Percentiles rank a stretch among this genome's conserved stretches.
Conservation (phyloP, 2,113 vertebrate species). For the Lasiurus borealis region DNA sequence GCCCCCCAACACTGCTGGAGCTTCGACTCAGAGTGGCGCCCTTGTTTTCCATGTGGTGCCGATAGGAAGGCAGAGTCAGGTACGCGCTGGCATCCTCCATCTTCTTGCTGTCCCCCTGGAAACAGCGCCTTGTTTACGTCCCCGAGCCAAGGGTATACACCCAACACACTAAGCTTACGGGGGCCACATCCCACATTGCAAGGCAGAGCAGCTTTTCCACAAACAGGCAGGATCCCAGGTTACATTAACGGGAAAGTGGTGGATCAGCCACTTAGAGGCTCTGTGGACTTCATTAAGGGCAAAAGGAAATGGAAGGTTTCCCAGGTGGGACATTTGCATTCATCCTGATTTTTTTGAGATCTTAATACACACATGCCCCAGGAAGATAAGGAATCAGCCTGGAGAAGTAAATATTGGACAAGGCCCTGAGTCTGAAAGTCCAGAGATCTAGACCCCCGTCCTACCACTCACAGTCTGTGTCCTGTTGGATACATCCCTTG, state of each 20-base stretch:
- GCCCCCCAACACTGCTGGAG: slow-evolving; percentile 90
- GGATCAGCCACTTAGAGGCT: background rate
- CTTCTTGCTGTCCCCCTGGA: slow-evolving; percentile 97
- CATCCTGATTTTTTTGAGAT: background rate
- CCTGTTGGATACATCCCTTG: background rate
- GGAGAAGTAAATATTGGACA: background rate
- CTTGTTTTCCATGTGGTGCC: slow-evolving; percentile 90
- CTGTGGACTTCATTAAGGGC: background rate
- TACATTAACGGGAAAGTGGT: background rate
- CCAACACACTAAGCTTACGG: background rate
- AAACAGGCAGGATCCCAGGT: background rate
- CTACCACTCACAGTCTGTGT: background rate
- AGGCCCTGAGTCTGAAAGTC: background rate
- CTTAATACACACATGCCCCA: background rate
- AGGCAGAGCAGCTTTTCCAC: background rate
- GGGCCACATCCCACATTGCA: background rate
- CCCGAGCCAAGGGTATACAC: background rate
- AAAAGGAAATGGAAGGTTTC: background rate
- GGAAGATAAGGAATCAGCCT: background rate
- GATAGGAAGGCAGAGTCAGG: slow-evolving; percentile 91
- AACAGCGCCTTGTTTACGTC: slow-evolving; percentile 55
- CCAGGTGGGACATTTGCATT: background rate
- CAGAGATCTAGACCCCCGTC: background rate
- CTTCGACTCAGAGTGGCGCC: slow-evolving; percentile 88
- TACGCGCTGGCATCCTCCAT: slow-evolving; percentile 96